Evolutionary conservation across 1,140 invertebrate genomes (phyloP).

Genomic region (Drosophila ficusphila): DNA sequence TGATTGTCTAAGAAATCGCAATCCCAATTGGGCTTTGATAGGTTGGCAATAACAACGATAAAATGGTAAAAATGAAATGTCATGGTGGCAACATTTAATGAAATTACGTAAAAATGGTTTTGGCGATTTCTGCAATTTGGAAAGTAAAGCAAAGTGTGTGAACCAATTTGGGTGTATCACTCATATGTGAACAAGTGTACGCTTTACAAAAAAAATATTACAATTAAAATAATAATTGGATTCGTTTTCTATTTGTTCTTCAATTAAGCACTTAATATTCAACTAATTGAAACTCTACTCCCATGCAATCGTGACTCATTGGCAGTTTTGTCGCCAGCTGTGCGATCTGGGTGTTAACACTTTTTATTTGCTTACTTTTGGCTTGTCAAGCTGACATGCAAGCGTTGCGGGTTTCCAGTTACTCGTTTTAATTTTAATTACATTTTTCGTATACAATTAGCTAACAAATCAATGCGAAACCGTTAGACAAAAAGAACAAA

Average conservation of each 20-base stretch:
- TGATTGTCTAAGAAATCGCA: constrained; percentile 57
- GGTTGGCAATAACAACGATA: constrained; percentile 19
- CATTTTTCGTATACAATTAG: constrained; percentile 62
- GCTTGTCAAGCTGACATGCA: constrained; percentile 47
- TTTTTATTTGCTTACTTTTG: constrained; percentile 47
- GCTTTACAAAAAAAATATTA: not conserved
- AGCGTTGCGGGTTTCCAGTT: constrained; percentile 41
- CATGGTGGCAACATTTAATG: constrained; percentile 45
- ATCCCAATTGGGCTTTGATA: constrained; percentile 59
- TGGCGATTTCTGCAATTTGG: constrained; percentile 19
- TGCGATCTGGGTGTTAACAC: constrained; percentile 61
- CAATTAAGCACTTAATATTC: not conserved
- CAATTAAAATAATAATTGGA: not conserved
- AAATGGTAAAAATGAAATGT: constrained; percentile 45
- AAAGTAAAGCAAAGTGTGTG: constrained; percentile 31
- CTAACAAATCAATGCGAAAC: constrained; percentile 56
- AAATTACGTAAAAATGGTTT: constrained; percentile 33
- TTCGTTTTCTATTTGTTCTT: not conserved
- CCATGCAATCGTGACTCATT: constrained; percentile 47
- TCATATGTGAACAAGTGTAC: not conserved
- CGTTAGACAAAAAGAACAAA: constrained; percentile 37
- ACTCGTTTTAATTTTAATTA: constrained; percentile 60
- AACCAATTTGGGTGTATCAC: constrained; percentile 1
- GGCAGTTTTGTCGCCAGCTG: constrained; percentile 50
- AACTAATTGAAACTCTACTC: constrained; percentile 1